phyloP scores from a whole-genome alignment of 2,113 vertebrate genomes.

The Sebastes schlegelii region DNA sequence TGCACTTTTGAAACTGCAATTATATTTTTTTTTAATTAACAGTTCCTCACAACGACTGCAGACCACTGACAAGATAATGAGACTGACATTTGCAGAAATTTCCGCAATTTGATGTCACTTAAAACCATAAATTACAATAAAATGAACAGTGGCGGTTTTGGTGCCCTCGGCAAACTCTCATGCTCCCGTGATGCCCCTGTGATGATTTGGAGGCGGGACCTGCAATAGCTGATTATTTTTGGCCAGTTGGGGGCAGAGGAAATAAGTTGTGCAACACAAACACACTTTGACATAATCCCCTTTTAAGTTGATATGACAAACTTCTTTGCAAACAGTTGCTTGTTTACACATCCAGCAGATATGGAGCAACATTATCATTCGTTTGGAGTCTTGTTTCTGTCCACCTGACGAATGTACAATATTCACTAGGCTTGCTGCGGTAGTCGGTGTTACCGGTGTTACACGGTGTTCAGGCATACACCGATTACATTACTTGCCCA shows the following conservation, averaged over 20 bases:
- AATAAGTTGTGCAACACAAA: neutral
- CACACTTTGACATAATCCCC: neutral
- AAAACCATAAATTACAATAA: slow-evolving; percentile 6
- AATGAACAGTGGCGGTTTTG: neutral
- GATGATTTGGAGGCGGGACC: neutral
- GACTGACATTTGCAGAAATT: neutral
- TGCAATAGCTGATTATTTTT: neutral
- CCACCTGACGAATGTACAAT: neutral
- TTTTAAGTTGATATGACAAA: neutral
- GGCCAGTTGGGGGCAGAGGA: neutral
- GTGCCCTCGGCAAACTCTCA: neutral
- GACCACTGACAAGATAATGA: neutral
- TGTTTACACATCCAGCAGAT: neutral
- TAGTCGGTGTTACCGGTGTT: no score
- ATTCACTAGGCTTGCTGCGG: neutral
- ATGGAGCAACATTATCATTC: neutral
- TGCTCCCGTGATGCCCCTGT: neutral
- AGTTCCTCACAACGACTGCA: neutral
- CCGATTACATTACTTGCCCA: no score
- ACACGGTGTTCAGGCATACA: no score
- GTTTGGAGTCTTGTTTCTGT: neutral
- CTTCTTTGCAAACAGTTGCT: neutral
- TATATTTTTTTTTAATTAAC: neutral
- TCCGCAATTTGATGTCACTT: neutral
- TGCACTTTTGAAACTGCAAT: neutral